Evolutionary conservation across 2,888 invertebrate genomes (phyloP), one percentile per base, ranked within the genome.

Genomic region (Julus scanicus): DNA sequence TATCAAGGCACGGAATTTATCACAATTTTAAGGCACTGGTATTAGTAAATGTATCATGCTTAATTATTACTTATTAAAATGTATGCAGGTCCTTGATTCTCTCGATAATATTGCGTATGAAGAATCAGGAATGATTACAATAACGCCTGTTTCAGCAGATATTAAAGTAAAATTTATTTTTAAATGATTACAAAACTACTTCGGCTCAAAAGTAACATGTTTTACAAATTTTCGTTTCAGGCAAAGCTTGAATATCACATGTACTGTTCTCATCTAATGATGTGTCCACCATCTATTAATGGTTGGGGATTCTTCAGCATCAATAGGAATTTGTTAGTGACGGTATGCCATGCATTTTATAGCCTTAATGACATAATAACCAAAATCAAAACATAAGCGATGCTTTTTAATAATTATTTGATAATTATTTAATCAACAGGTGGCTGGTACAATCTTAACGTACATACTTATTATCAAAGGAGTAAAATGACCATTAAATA

Each of bases 161-260:
- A 71, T 29, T 71, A 5, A 71, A 29, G 83, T 83, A 53, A 53
- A 3, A 9, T 53, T 53, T 53, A 53, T 63, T 8, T 63, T 20
- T 1, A n/a, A n/a, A 63, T 53, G 13, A 53, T 17, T 53, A 3
- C 3, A 53, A 53, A 53, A 53, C 53, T 15, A 3, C 0, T n/a
- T 63, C 3, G 20, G 9, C 2, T 15, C 8, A 8, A 4, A 63
- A n/a, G 8, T 17, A n/a, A 63, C 17, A 63, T 63, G 8, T 63
- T n/a, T n/a, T 8, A n/a, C 20, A 8, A 63, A 63, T 63, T 5
- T 6, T 63, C 15, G 9, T 37, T 39, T 17, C 17, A 84, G 84
- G 84, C 84, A 17, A 84, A 84, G 29, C 84, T 39, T 15, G 84
- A 84, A n/a, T 84, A 84, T 39, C 84, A 84, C 39, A 84, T 84